Percentiles rank a stretch among this genome's conserved stretches.
These are phyloP conservation scores for Chaenodraco wilsoni DNA, from an alignment of 2,797 vertebrate species.

Conservation along the genomic window DNA sequence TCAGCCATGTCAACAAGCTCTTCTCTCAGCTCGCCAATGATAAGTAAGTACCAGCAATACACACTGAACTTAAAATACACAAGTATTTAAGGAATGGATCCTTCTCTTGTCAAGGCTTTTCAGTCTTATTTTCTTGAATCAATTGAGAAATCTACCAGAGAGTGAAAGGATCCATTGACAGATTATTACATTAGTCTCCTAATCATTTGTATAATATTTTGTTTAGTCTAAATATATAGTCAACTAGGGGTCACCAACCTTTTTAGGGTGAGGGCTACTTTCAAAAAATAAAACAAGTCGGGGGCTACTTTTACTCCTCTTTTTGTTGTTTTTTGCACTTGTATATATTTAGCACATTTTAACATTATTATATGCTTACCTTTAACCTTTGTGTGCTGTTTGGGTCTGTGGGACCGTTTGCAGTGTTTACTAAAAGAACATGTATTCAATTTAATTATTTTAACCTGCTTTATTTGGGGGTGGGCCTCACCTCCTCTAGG, in stretches of 20 bases:
- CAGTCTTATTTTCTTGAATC: neutral
- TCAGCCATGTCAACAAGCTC: conserved; percentile 84
- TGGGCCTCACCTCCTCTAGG: too few species aligned
- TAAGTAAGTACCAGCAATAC: conserved; percentile 85
- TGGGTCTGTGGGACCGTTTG: too few species aligned
- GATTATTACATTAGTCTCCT: neutral
- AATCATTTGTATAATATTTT: neutral
- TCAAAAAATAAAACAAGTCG: too few species aligned
- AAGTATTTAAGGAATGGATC: neutral
- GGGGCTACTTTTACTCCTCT: too few species aligned
- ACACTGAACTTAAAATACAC: conserved; percentile 6
- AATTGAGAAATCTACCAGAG: neutral
- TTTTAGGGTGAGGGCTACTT: too few species aligned
- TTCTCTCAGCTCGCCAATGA: conserved; percentile 86
- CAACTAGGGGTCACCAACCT: neutral
- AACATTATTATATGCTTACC: too few species aligned
- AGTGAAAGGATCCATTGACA: neutral
- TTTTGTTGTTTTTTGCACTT: too few species aligned
- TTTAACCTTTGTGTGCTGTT: too few species aligned
- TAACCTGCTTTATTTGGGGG: too few species aligned
- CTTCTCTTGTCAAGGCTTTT: neutral
- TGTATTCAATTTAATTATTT: too few species aligned
- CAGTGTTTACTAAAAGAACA: too few species aligned
- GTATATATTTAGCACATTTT: too few species aligned
- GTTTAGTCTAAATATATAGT: neutral